Base-by-base conservation (phyloP, 1,140 invertebrate genomes). In the Lordiphosa collinella region DNA sequence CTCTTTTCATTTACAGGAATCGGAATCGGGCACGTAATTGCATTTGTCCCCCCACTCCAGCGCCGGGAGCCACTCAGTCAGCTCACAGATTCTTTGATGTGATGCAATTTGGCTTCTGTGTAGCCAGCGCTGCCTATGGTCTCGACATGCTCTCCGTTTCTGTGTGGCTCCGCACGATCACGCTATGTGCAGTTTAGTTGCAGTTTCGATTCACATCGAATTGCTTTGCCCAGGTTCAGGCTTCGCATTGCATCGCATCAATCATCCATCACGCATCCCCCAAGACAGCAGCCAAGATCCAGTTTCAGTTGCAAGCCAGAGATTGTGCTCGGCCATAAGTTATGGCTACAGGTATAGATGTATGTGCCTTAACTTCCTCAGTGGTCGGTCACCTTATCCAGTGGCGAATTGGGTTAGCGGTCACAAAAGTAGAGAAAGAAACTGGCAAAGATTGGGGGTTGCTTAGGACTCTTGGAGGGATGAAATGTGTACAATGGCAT, bases 91-190 rank as follows among this genome's bases (percentile, higher is more conserved):
- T 70, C 67, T 25, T 25, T 25, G 22, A 25, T 25, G 22, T 76
- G 62, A 72, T 75, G 80, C 82, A 82, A 88, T 88, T 88, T 82
- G 75, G 80, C 86, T 88, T 88, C 86, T 88, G 86, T 88, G 70
- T 69, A 78, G 68, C 75, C 80, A 78, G 55, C 85, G 55, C 75
- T 60, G 48, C 59, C 25, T 37, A 35, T 38, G 32, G 46, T 22
- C 34, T 37, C n/a, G 46, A 47, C 54, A 56, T 56, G 8, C 41
- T 13, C 54, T 37, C 48, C 32, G 43, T 63, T 76, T 69, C 73
- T 79, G 78, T 85, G 78, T 85, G 79, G 78, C 60, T 68, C 36
- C 32, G 44, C 18, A 43, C 35, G 57, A 78, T 78, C 78, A 84
- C 78, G 78, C 78, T 50, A 84, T 78, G 76, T 84, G 76, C 67